Percentiles rank a stretch among this genome's conserved stretches.
Evolutionary conservation across 2,113 vertebrate species (phyloP).

Genomic region (Xenopus laevis): DNA sequence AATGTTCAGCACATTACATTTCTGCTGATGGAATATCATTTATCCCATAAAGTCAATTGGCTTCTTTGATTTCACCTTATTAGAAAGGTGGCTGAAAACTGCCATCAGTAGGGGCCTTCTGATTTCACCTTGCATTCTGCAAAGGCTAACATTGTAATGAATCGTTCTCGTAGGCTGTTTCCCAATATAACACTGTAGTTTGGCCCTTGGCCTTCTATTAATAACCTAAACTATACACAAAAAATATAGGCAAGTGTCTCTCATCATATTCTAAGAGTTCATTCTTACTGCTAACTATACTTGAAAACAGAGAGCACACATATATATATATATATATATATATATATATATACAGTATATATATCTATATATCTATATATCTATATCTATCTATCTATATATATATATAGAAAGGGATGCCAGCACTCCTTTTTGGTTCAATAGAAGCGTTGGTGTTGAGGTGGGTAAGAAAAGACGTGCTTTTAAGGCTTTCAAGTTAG

Average conservation of each 20-base stretch:
- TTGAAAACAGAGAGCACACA: too few relatives aligned
- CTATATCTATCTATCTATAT: too few relatives aligned
- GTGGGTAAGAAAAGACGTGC: too few relatives aligned
- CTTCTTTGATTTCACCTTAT: conserved; percentile 22
- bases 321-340: too few relatives aligned
- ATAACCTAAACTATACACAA: not conserved
- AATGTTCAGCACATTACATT: conserved; percentile 31
- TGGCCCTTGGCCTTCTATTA: not conserved
- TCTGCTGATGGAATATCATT: conserved; percentile 23
- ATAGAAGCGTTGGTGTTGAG: too few relatives aligned
- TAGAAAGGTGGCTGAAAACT: conserved; percentile 14
- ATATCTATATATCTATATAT: too few relatives aligned
- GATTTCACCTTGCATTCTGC: not conserved
- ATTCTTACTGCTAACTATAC: too few relatives aligned
- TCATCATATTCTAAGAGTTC: too few relatives aligned
- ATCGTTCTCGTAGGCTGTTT: conserved; percentile 4
- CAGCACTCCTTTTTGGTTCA: too few relatives aligned
- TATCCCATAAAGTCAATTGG: conserved; percentile 29
- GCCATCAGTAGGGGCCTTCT: not conserved
- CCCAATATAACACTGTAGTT: not conserved
- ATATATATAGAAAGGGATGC: too few relatives aligned
- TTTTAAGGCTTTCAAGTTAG: too few relatives aligned
- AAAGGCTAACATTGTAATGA: not conserved
- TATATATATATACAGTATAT: too few relatives aligned
- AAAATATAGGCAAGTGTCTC: not conserved